Evolutionary conservation across 2,888 invertebrate genomes (phyloP).

Genomic region (Orthosia gracilis): DNA sequence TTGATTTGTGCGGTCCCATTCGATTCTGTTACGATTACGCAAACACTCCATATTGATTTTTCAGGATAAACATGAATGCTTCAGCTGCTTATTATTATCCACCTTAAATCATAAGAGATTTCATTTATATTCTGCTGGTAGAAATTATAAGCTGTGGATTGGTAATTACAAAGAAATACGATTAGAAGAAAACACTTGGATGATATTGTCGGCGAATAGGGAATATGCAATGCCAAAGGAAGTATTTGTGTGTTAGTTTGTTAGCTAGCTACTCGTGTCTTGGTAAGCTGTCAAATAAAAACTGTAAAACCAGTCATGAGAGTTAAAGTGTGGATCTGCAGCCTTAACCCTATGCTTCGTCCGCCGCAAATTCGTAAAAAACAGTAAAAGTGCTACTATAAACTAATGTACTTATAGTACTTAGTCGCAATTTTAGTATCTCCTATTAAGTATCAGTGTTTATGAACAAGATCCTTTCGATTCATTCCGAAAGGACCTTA

Average conservation of each 20-base stretch:
- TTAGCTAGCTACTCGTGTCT: too few relatives aligned
- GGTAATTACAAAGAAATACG: neutral
- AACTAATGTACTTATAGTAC: too few relatives aligned
- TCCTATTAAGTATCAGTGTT: too few relatives aligned
- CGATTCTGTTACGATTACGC: conserved; percentile 35
- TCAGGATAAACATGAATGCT: conserved; percentile 10
- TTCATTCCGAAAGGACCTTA: too few relatives aligned
- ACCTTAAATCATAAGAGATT: neutral
- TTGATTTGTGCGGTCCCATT: conserved; percentile 45
- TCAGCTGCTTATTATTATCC: neutral
- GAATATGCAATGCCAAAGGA: neutral
- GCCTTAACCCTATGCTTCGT: too few relatives aligned
- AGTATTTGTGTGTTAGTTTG: neutral
- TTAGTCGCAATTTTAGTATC: too few relatives aligned
- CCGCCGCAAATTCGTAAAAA: too few relatives aligned
- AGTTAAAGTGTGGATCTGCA: neutral
- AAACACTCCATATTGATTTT: conserved; percentile 35
- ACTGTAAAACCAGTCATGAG: neutral
- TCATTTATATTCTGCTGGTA: neutral
- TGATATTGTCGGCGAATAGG: neutral
- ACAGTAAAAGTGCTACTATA: too few relatives aligned
- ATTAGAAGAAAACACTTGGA: conserved; percentile 4
- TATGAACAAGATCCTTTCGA: too few relatives aligned
- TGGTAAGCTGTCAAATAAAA: neutral
- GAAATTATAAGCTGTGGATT: neutral